Evolutionary conservation across 2,888 invertebrate genomes (phyloP), one percentile per base, ranked within the genome.

Genomic region (Caenorhabditis japonica): DNA sequence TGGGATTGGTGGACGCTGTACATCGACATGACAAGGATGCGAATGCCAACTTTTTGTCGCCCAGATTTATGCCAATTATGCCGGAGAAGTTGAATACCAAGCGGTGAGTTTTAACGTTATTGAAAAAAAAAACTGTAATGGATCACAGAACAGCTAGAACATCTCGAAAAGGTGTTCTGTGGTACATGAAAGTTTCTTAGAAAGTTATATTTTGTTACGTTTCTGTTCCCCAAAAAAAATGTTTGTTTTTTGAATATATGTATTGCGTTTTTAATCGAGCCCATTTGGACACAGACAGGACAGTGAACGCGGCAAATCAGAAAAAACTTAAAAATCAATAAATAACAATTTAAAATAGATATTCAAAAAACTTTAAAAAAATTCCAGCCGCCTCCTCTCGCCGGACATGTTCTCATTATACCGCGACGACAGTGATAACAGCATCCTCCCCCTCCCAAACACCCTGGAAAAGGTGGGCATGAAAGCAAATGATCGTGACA

Each of bases 371-470:
- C n/a, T n/a, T n/a, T n/a, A n/a, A n/a, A n/a, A n/a, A n/a, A n/a
- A 34, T 60, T 80, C 25, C 56, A 81, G 81, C 56, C 70, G 74
- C 3, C 43, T 83, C 8, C 69, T 83, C 3, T 83, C 83, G 2
- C 83, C 83, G 4, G 72, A 76, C 59, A 36, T 83, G 27, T 77
- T 83, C 36, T 80, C 83, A 1, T 55, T 83, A 19, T 83, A 82
- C 58, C 62, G 75, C 10, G 83, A 83, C 59, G 80, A 80, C 17
- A 61, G 68, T 5, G 69, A 68, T 2, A 80, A 80, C 38, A 70
- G 78, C 43, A 64, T 81, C 23, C 60, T 79, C 10, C 77, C 78
- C 10, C 27, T 77, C 36, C 83, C 83, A 5, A 74, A 77, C 34
- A 38, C 79, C n/a, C 44, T 83, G 8, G 80, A 83, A 34, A 75